Base-by-base conservation (phyloP, 1,140 invertebrate species). In the Vanessa atalanta region DNA sequence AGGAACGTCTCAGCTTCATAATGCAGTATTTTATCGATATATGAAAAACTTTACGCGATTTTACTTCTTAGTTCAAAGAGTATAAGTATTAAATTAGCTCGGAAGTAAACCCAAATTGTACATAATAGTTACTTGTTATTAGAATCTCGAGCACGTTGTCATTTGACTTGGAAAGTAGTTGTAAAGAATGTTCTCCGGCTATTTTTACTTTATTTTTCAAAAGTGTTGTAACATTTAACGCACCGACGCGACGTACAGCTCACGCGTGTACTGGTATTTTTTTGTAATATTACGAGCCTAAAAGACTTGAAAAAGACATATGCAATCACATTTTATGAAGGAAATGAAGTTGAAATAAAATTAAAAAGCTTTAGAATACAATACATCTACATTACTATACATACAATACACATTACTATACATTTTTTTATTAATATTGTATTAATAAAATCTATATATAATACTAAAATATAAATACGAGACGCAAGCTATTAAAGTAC, bases 161-260 rank as follows among this genome's bases (percentile, higher is more conserved):
- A 91, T 91, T 90, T 87, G 88, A 91, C 85, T 91, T 90, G 85
- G 86, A 86, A 89, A 91, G 72, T 72, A 86, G 86, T 76, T 76
- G 55, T 65, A 74, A 86, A 85, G 86, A 89, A 89, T 91, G 80
- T 78, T 71, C 48, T 71, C 53, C 65, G 70, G 76, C 75, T 80
- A 80, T 83, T 85, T 90, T 78, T 74, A 81, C 76, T 83, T 80
- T 80, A 84, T 88, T 87, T 20, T 86, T 83, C 75, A 79, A 53
- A 60, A 80, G 72, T 89, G 84, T 88, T 73, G 87, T 79, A 85
- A 89, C 73, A 67, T 70, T 57, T 12, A 31, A 60, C 15, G 16
- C 15, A 63, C 67, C 50, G 43, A 47, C 15, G 53, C 50, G 43
- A 47, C 15, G 53, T 51, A 51, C 16, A 57, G 20, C 31, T 55